Conservation (phyloP, 2,797 vertebrate species). For the Acrossocheilus wenchowensis region DNA sequence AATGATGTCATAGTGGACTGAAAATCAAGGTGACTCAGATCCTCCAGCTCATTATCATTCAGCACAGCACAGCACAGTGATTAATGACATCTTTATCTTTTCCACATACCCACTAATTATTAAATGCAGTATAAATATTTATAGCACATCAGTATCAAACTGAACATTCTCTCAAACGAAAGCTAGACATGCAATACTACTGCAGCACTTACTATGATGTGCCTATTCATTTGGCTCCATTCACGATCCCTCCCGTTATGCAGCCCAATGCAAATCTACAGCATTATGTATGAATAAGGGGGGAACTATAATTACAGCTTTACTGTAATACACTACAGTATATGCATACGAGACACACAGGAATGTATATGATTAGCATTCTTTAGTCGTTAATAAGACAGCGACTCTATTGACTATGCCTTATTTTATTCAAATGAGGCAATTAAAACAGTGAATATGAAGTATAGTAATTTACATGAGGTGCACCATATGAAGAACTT, state of each 20-base stretch:
- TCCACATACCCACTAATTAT: constrained; percentile 56
- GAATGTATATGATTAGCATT: constrained; percentile 73
- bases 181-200: not conserved
- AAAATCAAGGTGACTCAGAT: constrained; percentile 60
- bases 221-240: not conserved
- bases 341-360: constrained; percentile 45
- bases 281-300: constrained; percentile 33
- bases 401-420: constrained; percentile 59
- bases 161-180: constrained; percentile 25
- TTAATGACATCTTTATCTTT: constrained; percentile 60
- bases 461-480: constrained; percentile 68
- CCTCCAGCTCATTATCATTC: constrained; percentile 55
- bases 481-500: constrained; percentile 69
- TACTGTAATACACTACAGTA: constrained; percentile 55
- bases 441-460: constrained; percentile 63
- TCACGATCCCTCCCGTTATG: not conserved
- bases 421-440: constrained; percentile 65
- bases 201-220: constrained; percentile 15
- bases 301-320: constrained; percentile 41
- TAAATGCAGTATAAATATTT: constrained; percentile 62
- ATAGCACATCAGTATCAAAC: constrained; percentile 56
- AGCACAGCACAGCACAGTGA: constrained; percentile 46
- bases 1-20: constrained; percentile 51
- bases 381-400: constrained; percentile 64
- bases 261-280: constrained; percentile 36